A percentile compares a stretch with the other conserved stretches of the same genome.
These are phyloP conservation scores for Coccyzus lansbergi DNA, from an alignment of 2,797 vertebrate genomes.

Conservation along the genomic window DNA sequence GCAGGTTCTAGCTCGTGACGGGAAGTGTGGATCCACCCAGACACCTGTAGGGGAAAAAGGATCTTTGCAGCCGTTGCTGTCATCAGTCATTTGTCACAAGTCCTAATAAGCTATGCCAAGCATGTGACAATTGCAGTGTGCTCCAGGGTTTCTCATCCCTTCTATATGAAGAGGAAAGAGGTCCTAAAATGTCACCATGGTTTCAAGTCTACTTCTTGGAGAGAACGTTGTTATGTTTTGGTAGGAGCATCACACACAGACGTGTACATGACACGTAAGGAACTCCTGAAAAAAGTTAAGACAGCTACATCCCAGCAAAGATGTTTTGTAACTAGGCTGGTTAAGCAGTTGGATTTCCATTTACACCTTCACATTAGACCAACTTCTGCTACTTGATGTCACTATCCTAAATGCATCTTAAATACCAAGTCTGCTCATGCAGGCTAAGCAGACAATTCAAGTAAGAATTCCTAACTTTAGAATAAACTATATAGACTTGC, in stretches of 20 bases:
- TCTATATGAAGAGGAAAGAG: background rate
- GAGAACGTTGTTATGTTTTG: background rate
- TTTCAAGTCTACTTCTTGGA: background rate
- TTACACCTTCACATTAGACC: background rate
- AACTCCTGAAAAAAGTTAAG: background rate
- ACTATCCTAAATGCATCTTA: background rate
- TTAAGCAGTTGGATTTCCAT: background rate
- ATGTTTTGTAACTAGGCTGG: background rate
- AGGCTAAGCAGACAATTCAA: background rate
- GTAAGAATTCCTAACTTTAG: background rate
- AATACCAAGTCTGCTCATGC: background rate
- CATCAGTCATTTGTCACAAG: background rate
- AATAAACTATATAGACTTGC: background rate
- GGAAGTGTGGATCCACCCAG: accelerated
- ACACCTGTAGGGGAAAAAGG: background rate
- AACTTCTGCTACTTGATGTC: background rate
- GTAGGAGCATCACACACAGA: background rate
- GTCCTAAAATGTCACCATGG: background rate
- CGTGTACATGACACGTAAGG: background rate
- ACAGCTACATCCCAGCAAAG: background rate
- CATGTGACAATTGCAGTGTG: background rate
- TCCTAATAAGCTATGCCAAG: background rate
- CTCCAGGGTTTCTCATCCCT: background rate
- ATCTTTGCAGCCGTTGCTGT: background rate
- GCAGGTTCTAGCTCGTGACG: background rate